Evolutionary conservation across 2,888 invertebrate genomes (phyloP).

Genomic region (Orchesellides sinensis): DNA sequence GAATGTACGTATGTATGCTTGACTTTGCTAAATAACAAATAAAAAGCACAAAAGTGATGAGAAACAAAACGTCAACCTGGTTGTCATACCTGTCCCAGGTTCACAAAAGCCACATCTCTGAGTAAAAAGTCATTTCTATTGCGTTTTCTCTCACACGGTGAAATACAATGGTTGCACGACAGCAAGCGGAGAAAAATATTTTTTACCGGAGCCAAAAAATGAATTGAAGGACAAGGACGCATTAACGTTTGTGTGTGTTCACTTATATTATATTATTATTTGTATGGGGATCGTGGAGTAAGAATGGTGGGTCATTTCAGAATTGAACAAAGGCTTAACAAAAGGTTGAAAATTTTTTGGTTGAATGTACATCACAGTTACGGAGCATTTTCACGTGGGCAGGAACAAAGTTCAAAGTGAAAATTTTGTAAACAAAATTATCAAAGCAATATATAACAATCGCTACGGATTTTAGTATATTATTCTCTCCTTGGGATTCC

Average conservation of each 20-base stretch:
- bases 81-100: constrained; percentile 46
- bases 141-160: constrained; percentile 9
- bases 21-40: neutral
- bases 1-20: neutral
- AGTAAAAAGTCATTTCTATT: constrained; percentile 42
- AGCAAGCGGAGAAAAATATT: constrained; percentile 26
- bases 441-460: neutral
- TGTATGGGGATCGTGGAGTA: too few species aligned
- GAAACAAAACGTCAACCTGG: constrained; percentile 42
- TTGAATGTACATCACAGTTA: too few species aligned
- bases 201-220: constrained; percentile 21
- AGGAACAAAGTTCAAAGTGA: neutral
- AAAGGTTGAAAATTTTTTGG: neutral
- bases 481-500: too few species aligned
- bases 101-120: constrained; percentile 16
- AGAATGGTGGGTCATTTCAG: too few species aligned
- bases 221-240: constrained; percentile 3
- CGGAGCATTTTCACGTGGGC: too few species aligned
- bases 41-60: neutral
- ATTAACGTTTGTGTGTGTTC: too few species aligned
- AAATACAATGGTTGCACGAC: neutral
- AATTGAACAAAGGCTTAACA: neutral
- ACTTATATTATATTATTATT: too few species aligned
- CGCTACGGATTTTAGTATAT: too few species aligned
- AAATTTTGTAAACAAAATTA: neutral